Conservation (phyloP, 1,140 invertebrate species). For the Aphis gossypii region DNA sequence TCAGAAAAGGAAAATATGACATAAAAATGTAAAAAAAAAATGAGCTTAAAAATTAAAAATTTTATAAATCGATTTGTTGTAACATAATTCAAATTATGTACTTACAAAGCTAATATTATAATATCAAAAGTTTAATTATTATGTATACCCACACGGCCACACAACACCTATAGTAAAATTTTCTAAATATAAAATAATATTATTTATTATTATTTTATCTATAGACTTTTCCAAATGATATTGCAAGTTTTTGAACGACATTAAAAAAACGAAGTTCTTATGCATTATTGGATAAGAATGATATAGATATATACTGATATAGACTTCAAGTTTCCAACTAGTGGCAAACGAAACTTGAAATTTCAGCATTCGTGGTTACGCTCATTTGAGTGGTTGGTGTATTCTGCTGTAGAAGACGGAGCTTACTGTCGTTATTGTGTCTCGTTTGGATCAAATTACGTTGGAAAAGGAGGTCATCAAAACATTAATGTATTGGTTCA, state of each 20-base stretch:
- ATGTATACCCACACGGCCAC: too few species aligned
- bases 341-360: neutral
- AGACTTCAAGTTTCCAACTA: neutral
- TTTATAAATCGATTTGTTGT: too few species aligned
- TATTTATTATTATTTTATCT: neutral
- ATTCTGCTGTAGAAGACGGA: constrained; percentile 25
- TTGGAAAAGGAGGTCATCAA: neutral
- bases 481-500: constrained; percentile 25
- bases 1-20: too few species aligned
- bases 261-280: constrained; percentile 17
- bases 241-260: neutral
- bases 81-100: too few species aligned
- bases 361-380: neutral
- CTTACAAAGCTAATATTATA: too few species aligned
- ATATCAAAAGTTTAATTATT: too few species aligned
- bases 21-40: too few species aligned
- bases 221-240: constrained; percentile 13
- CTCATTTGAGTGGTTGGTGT: constrained; percentile 24
- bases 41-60: too few species aligned
- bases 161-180: too few species aligned
- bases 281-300: constrained; percentile 39
- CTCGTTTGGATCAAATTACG: neutral
- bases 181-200: too few species aligned
- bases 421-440: constrained; percentile 25
- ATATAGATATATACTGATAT: too few species aligned